Evolutionary conservation across 2,888 invertebrate genomes (phyloP).

Genomic region (Synergus itoensis): DNA sequence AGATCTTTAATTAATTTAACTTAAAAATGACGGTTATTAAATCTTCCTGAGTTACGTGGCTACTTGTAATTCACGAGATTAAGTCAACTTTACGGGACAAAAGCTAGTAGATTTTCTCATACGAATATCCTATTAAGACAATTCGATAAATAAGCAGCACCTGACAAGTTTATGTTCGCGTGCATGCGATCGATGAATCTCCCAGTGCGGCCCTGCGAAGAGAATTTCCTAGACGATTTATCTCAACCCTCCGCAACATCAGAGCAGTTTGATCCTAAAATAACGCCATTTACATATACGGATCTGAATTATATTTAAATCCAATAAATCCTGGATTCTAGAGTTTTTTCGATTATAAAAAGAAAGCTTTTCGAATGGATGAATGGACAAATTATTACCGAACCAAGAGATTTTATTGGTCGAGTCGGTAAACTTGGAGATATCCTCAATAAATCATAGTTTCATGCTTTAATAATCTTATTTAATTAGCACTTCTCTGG

Average conservation of each 20-base stretch:
- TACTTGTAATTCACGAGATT: conserved; percentile 20
- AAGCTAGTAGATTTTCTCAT: conserved; percentile 22
- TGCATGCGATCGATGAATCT: conserved; percentile 59
- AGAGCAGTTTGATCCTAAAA: conserved; percentile 35
- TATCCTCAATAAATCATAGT: background rate
- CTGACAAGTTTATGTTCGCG: conserved; percentile 71
- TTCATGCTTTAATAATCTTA: background rate
- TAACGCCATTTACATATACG: conserved; percentile 33
- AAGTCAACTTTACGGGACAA: conserved; percentile 22
- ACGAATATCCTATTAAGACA: conserved; percentile 59
- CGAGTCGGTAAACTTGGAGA: background rate
- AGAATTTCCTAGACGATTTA: conserved; percentile 46
- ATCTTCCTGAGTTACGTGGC: background rate
- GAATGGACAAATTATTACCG: conserved; percentile 9
- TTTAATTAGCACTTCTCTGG: background rate
- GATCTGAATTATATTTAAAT: conserved; percentile 38
- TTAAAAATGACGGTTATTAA: background rate
- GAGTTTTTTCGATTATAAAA: conserved; percentile 2
- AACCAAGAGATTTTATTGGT: background rate
- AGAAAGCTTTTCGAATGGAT: background rate
- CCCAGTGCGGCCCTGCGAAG: conserved; percentile 1
- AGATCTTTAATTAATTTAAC: background rate
- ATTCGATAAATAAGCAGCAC: conserved; percentile 70
- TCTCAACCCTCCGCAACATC: conserved; percentile 45
- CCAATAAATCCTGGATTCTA: conserved; percentile 14